These are phyloP conservation scores for Corythornis cristatus DNA, from an alignment of 2,113 vertebrate genomes.

Conservation along the genomic window DNA sequence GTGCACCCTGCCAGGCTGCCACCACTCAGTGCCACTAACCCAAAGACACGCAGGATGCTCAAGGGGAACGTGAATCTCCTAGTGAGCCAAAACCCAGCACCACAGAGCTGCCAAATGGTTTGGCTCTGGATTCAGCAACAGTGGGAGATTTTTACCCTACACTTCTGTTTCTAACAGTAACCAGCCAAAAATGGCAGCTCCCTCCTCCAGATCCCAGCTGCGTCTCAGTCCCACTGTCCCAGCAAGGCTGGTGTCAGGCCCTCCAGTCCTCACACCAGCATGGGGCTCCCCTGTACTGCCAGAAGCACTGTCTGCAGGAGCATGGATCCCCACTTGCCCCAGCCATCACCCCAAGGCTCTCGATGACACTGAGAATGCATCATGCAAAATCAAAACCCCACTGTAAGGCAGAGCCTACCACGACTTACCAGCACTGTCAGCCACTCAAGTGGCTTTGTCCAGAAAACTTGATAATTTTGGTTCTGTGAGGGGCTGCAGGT, in stretches of 20 bases:
- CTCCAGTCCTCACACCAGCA: not conserved
- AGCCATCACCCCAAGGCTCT: not conserved
- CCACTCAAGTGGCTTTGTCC: not conserved
- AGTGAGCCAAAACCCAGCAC: not conserved
- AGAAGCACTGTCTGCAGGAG: not conserved
- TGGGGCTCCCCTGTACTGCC: not conserved
- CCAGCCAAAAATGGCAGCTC: constrained; percentile 47
- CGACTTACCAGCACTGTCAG: not conserved
- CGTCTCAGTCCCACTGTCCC: not conserved
- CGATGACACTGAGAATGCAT: accelerated
- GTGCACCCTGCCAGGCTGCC: not conserved
- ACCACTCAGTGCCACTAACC: not conserved
- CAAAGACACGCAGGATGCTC: not conserved
- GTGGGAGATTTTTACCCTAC: not conserved
- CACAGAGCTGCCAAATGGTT: not conserved
- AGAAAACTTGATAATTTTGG: not conserved
- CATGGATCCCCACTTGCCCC: accelerated
- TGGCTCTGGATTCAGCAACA: constrained; percentile 9
- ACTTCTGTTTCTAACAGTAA: constrained; percentile 37
- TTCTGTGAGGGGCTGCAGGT: accelerated
- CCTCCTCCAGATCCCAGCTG: constrained; percentile 21
- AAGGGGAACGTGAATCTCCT: not conserved
- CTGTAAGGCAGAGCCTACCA: not conserved
- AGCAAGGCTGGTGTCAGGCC: not conserved
- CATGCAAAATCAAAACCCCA: not conserved